Conservation (phyloP, 2,888 invertebrate species). For the Nectonema munidae region DNA sequence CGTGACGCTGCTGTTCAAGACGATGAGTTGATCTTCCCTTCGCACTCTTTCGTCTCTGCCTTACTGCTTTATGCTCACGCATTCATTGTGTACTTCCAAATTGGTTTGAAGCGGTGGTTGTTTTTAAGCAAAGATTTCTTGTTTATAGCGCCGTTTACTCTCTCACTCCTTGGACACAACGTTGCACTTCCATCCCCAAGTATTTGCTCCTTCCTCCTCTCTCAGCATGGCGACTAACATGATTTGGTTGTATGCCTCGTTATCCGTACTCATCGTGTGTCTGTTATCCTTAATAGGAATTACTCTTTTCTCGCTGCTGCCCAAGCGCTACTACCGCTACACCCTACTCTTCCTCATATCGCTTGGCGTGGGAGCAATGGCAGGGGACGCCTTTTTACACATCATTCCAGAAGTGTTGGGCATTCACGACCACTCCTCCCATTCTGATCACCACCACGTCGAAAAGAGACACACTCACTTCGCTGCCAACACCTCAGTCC, state of each 20-base stretch:
- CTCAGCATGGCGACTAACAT: too few relatives aligned
- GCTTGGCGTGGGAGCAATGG: slow-evolving; percentile 25
- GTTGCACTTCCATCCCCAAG: too few relatives aligned
- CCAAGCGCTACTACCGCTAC: slow-evolving; percentile 21
- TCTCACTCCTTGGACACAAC: too few relatives aligned
- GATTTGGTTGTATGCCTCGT: slow-evolving; percentile 23
- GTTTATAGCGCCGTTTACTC: too few relatives aligned
- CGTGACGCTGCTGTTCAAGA: too few relatives aligned
- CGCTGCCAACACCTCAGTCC: slow-evolving; percentile 13
- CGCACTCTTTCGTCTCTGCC: too few relatives aligned
- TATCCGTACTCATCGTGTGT: slow-evolving; percentile 24
- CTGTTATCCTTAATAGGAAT: slow-evolving; percentile 23
- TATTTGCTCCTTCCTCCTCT: background rate
- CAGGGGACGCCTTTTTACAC: slow-evolving; percentile 26
- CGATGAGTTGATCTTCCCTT: too few relatives aligned
- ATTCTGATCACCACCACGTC: background rate
- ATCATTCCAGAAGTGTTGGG: slow-evolving; percentile 25
- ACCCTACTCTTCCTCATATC: slow-evolving; percentile 25
- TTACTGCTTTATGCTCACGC: too few relatives aligned
- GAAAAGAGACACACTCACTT: slow-evolving; percentile 13
- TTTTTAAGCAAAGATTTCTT: too few relatives aligned
- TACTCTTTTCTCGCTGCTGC: slow-evolving; percentile 21
- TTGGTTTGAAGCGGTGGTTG: too few relatives aligned
- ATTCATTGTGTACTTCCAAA: too few relatives aligned
- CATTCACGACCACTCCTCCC: background rate